phyloP scores from a whole-genome alignment of 1,140 invertebrate genomes.

The Euura saliciscinereae region DNA sequence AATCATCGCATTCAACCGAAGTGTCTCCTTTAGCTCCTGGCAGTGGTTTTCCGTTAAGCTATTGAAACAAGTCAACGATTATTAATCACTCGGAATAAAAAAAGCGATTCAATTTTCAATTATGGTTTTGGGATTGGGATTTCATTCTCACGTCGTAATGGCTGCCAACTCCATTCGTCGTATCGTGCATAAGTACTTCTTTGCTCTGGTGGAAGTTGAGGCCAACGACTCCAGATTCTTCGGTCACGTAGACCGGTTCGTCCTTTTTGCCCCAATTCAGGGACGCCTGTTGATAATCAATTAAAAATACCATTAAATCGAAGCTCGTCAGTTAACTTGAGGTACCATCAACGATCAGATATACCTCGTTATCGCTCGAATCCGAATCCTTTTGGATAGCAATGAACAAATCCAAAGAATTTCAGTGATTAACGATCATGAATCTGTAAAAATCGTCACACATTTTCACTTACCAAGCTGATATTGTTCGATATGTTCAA shows the following conservation, averaged over 20 bases:
- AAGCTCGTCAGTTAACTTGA: neutral
- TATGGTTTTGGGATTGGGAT: conserved; percentile 13
- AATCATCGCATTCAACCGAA: conserved; percentile 64
- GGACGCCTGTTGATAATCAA: conserved; percentile 61
- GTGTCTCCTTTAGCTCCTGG: conserved; percentile 50
- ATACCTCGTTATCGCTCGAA: neutral
- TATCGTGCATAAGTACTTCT: conserved; percentile 81
- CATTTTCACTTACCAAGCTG: conserved; percentile 63
- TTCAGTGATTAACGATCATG: neutral
- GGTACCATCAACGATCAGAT: neutral
- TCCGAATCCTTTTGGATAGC: conserved; percentile 6
- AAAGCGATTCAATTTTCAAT: conserved; percentile 4
- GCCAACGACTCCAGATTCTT: conserved; percentile 83
- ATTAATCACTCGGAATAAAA: neutral
- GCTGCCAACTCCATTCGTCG: conserved; percentile 68
- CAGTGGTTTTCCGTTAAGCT: conserved; percentile 65
- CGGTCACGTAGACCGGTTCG: conserved; percentile 80
- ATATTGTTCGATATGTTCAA: conserved; percentile 79
- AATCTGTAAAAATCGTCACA: conserved; percentile 8
- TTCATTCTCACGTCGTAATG: conserved; percentile 56
- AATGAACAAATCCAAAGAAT: conserved; percentile 9
- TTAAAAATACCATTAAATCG: neutral
- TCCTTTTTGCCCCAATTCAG: conserved; percentile 82
- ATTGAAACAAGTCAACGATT: conserved; percentile 29
- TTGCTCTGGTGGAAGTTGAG: conserved; percentile 90